Evolutionary conservation across 2,797 vertebrate genomes (phyloP).

Genomic region (Phalanger gymnotis): DNA sequence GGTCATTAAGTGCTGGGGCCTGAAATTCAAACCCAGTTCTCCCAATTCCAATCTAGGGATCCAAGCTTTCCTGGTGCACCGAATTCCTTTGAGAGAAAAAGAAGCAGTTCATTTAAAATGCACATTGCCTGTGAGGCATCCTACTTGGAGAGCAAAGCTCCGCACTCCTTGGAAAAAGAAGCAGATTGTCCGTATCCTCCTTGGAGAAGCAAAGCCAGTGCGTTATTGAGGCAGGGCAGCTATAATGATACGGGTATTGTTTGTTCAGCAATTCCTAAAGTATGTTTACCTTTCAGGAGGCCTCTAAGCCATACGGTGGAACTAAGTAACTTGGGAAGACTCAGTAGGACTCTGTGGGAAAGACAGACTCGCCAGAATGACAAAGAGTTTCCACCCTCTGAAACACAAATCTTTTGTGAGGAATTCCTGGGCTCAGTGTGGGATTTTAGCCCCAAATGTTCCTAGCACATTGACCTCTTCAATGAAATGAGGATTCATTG

Average conservation of each 20-base stretch:
- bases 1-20: no score
- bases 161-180: background rate
- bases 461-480: background rate
- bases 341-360: background rate
- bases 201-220: background rate
- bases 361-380: background rate
- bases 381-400: background rate
- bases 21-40: background rate
- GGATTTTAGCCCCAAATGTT: background rate
- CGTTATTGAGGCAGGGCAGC: background rate
- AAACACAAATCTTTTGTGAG: background rate
- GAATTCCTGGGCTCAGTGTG: background rate
- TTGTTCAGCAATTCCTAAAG: background rate
- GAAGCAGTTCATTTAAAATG: background rate
- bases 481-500: background rate
- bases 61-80: background rate
- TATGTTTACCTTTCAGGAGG: background rate
- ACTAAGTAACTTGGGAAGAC: background rate
- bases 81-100: background rate
- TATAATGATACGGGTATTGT: background rate
- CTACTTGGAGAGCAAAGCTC: background rate
- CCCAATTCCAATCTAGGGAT: background rate
- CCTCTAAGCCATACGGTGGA: background rate
- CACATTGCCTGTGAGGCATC: background rate
- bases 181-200: no score